phyloP scores from a whole-genome alignment of 2,888 invertebrate species.

The Eupithecia exiguata region DNA sequence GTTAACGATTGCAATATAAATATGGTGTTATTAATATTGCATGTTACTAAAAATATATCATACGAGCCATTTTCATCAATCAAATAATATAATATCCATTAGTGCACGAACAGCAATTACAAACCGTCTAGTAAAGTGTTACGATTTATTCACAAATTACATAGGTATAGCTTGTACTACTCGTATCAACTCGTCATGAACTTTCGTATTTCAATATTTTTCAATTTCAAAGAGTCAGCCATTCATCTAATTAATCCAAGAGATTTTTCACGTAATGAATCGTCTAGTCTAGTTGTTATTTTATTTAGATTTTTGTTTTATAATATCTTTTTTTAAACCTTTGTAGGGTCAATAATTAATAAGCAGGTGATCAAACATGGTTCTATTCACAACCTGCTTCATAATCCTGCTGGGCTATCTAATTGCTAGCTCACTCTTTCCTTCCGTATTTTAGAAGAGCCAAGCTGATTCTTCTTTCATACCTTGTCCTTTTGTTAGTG shows the following conservation, averaged over 20 bases:
- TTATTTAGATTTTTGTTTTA: neutral
- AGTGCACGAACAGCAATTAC: slow-evolving; percentile 36
- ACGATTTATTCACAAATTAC: slow-evolving; percentile 28
- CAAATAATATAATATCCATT: slow-evolving; percentile 35
- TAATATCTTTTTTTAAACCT: neutral
- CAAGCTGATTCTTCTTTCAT: neutral
- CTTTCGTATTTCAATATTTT: neutral
- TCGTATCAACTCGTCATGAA: neutral
- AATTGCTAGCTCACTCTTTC: neutral
- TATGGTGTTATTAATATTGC: slow-evolving; percentile 14
- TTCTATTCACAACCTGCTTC: neutral
- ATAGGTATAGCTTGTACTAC: neutral
- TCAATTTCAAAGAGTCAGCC: neutral
- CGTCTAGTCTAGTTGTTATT: neutral
- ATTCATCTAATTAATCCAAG: neutral
- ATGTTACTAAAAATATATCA: slow-evolving; percentile 37
- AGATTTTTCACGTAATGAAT: neutral
- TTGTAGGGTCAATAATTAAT: neutral
- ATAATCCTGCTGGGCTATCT: neutral
- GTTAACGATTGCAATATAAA: slow-evolving; percentile 2
- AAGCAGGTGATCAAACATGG: neutral
- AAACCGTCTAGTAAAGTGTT: slow-evolving; percentile 20
- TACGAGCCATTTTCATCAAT: slow-evolving; percentile 32
- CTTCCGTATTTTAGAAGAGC: neutral
- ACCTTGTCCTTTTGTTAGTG: neutral